Base-by-base conservation (phyloP, 92 coral and sea anemone genomes). In the Isaurus tuberculatus region DNA sequence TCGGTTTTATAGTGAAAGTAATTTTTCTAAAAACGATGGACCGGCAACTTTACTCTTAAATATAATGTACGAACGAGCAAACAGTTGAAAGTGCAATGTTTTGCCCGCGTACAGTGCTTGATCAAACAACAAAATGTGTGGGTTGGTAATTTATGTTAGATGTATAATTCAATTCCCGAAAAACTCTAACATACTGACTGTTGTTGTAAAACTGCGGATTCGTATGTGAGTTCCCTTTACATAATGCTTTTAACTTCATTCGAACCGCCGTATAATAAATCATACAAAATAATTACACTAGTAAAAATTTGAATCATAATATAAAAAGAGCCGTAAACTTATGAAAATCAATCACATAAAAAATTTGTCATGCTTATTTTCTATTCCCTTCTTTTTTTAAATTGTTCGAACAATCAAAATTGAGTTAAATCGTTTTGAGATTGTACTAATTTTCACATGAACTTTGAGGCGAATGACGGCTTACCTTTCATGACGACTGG, bases 151-250 rank as follows among this genome's bases (percentile, higher is more conserved):
- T 32, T 25, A 57, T 77, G 70, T 33, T 67, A 77, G 82, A 77
- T 77, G 25, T 77, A 60, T 80, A 68, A 80, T 89, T 86, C 89
- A 85, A 89, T 89, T 89, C 83, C 57, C 55, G 48, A 77, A 60
- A 58, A 51, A 22, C 55, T 75, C 36, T 77, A 83, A 88, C 89
- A 75, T 81, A 69, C 72, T 58, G 83, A 70, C 83, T 28, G 37
- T 73, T 74, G 75, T 77, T 74, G 86, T 85, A 85, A 85, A 89
- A 85, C 81, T 86, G 81, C 86, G 81, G 69, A 86, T 85, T 89
- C 79, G 75, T 73, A 34, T 48, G 86, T 72, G 37, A 48, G 85
- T 36, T 34, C 15, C 55, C 68, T 69, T 61, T 11, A 44, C 70
- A 78, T 79, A 75, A 83, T 57, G 70, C 46, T 53, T 32, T 57